Evolutionary conservation across 2,797 vertebrate genomes (phyloP), one percentile per base, ranked within the genome.

Genomic region (Rhynchonycteris naso): DNA sequence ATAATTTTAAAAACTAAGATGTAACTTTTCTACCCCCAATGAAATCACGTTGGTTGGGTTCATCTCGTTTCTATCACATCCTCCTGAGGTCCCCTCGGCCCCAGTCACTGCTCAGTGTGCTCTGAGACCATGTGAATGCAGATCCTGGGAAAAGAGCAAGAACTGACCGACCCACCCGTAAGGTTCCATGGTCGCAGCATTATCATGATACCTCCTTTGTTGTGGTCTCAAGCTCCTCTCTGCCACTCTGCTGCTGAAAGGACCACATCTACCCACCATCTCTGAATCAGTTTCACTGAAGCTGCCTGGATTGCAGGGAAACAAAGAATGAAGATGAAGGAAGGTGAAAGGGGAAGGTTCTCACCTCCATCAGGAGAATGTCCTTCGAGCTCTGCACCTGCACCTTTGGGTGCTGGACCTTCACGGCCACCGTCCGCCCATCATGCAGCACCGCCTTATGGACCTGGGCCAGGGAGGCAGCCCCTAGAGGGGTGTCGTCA

Each of bases 381-480:
- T 99, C 99, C 98, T 98, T 99, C 56, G 99, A 98, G 97, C 99
- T 99, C 98, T 99, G 99, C 47, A 96, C 96, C 97, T 99, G 99
- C 52, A 99, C 99, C 97, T 99, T 99, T 2, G 99, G 99, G 97
- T 99, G 99, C 97, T 99, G 99, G 82, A 99, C 99, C 98, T 99
- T 99, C 95, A 99, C 99, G 0, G 99, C 99, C 97, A 99, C 99
- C 0, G 98, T 99, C 95, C 98, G 99, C 50, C 99, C 99, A 83
- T 99, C 99, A 86, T 93, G 98, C 87, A 99, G 98, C 95, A 99
- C 99, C 0, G 99, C 99, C 97, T 99, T 99, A 97, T 99, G 99
- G 91, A 99, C 99, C 98, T 99, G 99, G 38, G 99, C 99, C 97
- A 99, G 98, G 0, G 99, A 99, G 10, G 99, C 99, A 1, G 99